Evolutionary conservation across 2,797 vertebrate species (phyloP).

Genomic region (Silurus lanzhouensis): DNA sequence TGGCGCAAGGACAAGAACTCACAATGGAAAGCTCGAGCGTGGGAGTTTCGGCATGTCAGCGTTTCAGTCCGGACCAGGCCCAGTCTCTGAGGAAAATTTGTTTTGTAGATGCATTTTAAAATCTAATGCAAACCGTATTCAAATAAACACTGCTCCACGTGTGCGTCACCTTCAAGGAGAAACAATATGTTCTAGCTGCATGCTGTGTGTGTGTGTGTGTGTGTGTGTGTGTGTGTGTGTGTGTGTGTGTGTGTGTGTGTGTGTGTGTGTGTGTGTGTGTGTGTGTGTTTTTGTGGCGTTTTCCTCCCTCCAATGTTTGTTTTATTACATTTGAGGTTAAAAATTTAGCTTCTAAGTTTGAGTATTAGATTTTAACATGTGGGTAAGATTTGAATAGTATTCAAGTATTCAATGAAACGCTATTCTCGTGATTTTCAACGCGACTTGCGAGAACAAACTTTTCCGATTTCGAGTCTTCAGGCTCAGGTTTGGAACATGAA

Average conservation of each 20-base stretch:
- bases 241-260: slow-evolving; percentile 8
- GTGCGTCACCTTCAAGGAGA: slow-evolving; percentile 5
- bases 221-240: background rate
- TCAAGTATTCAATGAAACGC: too few relatives aligned
- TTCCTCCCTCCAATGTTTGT: background rate
- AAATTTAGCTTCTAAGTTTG: background rate
- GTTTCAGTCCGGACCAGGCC: background rate
- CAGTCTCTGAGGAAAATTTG: slow-evolving; percentile 42
- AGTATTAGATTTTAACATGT: background rate
- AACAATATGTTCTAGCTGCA: background rate
- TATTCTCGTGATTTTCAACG: too few relatives aligned
- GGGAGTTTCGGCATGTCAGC: background rate
- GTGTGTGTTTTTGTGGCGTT: too few relatives aligned
- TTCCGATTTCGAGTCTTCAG: background rate
- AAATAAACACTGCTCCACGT: slow-evolving; percentile 57
- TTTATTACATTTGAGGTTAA: background rate
- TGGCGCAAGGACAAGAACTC: background rate
- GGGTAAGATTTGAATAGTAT: too few relatives aligned
- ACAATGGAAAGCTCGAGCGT: background rate
- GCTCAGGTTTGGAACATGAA: background rate
- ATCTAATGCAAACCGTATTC: slow-evolving; percentile 68
- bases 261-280: slow-evolving; percentile 10
- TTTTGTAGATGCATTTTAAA: slow-evolving; percentile 44
- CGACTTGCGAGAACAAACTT: background rate
- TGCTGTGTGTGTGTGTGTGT: slow-evolving; percentile 2